Conservation (phyloP, 2,797 vertebrate species). For the Uromys caudimaculatus region DNA sequence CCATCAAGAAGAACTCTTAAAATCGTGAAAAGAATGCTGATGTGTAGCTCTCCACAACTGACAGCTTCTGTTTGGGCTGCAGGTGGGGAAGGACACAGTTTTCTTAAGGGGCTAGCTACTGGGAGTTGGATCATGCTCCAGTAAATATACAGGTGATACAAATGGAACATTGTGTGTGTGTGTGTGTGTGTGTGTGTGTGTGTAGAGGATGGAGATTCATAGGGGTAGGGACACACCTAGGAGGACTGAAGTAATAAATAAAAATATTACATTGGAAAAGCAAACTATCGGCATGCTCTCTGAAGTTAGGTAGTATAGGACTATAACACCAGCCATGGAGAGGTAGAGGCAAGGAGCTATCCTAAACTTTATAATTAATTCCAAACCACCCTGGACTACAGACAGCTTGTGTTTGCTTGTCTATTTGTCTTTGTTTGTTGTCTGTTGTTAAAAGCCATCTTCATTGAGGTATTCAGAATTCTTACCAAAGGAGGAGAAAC, state of each 20-base stretch:
- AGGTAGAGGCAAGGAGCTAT: not conserved
- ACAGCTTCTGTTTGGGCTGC: not conserved
- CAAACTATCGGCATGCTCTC: not conserved
- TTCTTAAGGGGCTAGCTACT: not conserved
- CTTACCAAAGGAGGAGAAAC: slow-evolving; percentile 18
- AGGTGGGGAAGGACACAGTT: not conserved
- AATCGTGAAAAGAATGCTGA: not conserved
- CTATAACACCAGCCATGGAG: not conserved
- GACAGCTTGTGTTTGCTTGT: not conserved
- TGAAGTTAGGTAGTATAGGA: not conserved
- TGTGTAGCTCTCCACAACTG: not conserved
- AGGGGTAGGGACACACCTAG: not conserved
- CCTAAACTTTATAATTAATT: not conserved
- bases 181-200: no score
- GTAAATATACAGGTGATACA: not conserved
- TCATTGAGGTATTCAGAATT: not conserved
- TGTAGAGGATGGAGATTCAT: not conserved
- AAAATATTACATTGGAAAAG: not conserved
- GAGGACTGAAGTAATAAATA: not conserved
- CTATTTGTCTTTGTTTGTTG: not conserved
- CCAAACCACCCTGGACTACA: not conserved
- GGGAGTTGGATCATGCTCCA: not conserved
- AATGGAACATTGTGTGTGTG: not conserved
- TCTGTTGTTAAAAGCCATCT: slow-evolving; percentile 6
- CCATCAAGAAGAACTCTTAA: not conserved